Base-by-base conservation (phyloP, 1,140 invertebrate genomes). In the Heliconius himera region DNA sequence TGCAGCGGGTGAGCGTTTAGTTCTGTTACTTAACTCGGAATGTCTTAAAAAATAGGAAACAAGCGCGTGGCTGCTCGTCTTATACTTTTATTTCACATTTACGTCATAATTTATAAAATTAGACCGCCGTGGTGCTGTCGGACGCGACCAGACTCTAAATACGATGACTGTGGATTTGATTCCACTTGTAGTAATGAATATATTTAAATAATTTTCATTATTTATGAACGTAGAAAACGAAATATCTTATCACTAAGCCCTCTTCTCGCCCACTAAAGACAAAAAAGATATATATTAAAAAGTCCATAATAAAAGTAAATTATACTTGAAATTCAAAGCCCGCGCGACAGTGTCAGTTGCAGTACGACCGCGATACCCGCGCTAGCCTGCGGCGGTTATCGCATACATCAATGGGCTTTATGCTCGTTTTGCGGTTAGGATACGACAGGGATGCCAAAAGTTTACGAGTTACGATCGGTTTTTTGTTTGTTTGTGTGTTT, bases 301-400 rank as follows among this genome's bases (percentile, higher is more conserved):
- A 60, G 3, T 26, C 26, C 13, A 66, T 66, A 66, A 66, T 29
- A 66, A 66, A 66, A 66, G 60, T 66, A 29, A 66, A 66, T 66
- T 66, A 66, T n/a, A 66, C 3, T 66, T 66, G 60, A 66, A 74
- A 74, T 75, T 36, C 46, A 66, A 76, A 76, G 66, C 54, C 38
- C 74, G 70, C 74, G 74, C 54, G 74, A 76, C 74, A 76, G 18
- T 76, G 74, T 76, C 74, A 76, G 26, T 29, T 76, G 36, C 56
- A 76, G n/a, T 46, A 18, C 33, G 38, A 74, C 13, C 36, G 29
- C 74, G 60, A 66, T 66, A 70, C 74, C 36, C 56, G 38, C 36
- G 66, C 36, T 38, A 33, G 56, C 26, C 22, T 66, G 26, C 26
- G 74, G 56, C 74, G 22, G 74, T 76, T 76, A 76, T 76, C 60